These are phyloP conservation scores for Sacculina carcini DNA, from an alignment of 2,888 invertebrate genomes.

Conservation along the genomic window DNA sequence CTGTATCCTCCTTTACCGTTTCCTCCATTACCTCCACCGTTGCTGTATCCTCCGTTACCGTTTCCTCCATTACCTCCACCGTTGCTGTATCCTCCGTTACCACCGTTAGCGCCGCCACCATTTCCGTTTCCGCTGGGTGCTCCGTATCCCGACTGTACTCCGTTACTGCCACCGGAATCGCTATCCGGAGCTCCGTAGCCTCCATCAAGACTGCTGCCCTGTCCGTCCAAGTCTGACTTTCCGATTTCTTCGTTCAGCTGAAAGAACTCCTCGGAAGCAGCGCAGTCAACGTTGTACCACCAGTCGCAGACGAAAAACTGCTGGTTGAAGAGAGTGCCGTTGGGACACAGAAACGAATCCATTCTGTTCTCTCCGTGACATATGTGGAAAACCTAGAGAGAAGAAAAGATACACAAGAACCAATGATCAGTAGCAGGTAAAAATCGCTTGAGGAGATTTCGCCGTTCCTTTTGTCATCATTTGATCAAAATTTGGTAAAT, in stretches of 20 bases:
- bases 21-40: neutral
- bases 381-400: constrained; percentile 9
- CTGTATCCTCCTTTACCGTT: neutral
- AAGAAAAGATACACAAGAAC: neutral
- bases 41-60: neutral
- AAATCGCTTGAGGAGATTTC: neutral
- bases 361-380: constrained; percentile 7
- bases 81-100: constrained; percentile 3
- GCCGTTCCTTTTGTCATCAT: neutral
- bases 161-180: neutral
- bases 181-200: neutral
- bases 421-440: neutral
- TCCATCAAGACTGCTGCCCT: neutral
- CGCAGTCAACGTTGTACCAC: constrained; percentile 39
- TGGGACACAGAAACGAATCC: constrained; percentile 34
- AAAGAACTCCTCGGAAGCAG: constrained; percentile 23
- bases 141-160: too few relatives aligned
- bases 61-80: too few relatives aligned
- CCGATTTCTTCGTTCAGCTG: constrained; percentile 22
- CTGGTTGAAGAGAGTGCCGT: constrained; percentile 40
- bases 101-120: constrained; percentile 1
- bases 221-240: neutral
- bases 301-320: constrained; percentile 36
- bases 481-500: too few relatives aligned
- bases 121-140: neutral